These are phyloP conservation scores for Procambarus virginalis DNA, from an alignment of 1,140 invertebrate species.

Conservation along the genomic window DNA sequence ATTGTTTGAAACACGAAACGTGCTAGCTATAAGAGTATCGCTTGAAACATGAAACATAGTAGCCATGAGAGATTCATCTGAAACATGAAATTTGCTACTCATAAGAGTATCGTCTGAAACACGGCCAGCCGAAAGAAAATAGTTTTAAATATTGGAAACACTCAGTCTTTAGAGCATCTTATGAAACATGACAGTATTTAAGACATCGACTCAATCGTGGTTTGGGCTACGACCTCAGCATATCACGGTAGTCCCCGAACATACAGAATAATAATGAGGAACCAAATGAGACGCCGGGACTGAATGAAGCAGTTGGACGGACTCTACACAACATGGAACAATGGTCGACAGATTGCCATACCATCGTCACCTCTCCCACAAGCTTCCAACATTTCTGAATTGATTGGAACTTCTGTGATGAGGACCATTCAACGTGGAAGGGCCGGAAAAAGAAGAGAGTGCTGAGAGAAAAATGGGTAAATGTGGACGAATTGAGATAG, in stretches of 20 bases:
- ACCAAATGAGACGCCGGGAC: background rate
- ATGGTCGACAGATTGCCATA: background rate
- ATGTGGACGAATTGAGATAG: background rate
- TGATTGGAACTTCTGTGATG: background rate
- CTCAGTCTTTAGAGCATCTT: too few species aligned
- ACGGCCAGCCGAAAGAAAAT: too few species aligned
- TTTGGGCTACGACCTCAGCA: background rate
- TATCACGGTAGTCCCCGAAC: background rate
- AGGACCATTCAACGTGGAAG: background rate
- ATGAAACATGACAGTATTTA: too few species aligned
- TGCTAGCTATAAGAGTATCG: too few species aligned
- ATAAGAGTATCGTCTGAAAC: too few species aligned
- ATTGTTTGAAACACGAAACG: too few species aligned
- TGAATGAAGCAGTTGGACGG: background rate
- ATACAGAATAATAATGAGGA: background rate
- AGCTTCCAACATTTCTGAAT: constrained; percentile 2
- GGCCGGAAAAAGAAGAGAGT: background rate
- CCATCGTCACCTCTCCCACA: background rate
- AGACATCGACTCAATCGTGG: too few species aligned
- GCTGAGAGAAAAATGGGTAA: background rate
- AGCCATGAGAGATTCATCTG: too few species aligned
- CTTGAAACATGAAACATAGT: too few species aligned
- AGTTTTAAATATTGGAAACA: too few species aligned
- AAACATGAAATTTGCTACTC: too few species aligned
- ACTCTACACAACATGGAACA: background rate